Evolutionary conservation across 2,888 invertebrate species (phyloP), one percentile per base, ranked within the genome.

Genomic region (Choreutis nemorana): DNA sequence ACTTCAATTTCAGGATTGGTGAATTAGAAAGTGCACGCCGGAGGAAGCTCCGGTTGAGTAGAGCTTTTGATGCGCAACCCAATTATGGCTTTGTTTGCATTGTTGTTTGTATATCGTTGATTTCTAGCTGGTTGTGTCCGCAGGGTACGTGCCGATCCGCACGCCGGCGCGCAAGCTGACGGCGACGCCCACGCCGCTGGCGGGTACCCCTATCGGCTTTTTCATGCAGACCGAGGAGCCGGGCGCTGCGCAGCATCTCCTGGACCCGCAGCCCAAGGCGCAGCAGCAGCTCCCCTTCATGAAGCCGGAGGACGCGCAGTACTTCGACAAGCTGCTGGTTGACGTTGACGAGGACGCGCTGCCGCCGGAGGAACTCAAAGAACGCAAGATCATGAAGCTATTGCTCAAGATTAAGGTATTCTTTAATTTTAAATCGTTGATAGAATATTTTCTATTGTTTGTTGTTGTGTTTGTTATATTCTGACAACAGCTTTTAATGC

Each of bases 291-390:
- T 99, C 46, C 99, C 99, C 9, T 96, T 99, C 62, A 92, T 99
- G 89, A 99, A 99, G 67, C 99, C 99, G 0, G 99, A 99, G 71
- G 97, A 97, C 77, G 97, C 99, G 25, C 99, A 99, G 77, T 99
- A 99, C 77, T 99, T 99, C 72, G 99, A 99, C 71, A 99, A 99
- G 72, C 81, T 99, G 39, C 82, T 99, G 42, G 88, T 96, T 30
- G 99, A 99, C 59, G 97, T 99, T 14, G 99, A 99, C 65, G 99
- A 99, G 73, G 97, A 97, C 54, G 77, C 90, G 0, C 81, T 98
- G 21, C 90, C 92, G 29, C 95, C 97, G 0, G 98, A 99, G 51
- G 99, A 99, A 62, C 90, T 94, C 42, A 98, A 97, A 60, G 99
- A 99, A 66, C 82, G 99, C 24, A 98, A 98, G 77, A 99, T 99